Base-by-base conservation (phyloP, 2,113 vertebrate species). In the human region DNA sequence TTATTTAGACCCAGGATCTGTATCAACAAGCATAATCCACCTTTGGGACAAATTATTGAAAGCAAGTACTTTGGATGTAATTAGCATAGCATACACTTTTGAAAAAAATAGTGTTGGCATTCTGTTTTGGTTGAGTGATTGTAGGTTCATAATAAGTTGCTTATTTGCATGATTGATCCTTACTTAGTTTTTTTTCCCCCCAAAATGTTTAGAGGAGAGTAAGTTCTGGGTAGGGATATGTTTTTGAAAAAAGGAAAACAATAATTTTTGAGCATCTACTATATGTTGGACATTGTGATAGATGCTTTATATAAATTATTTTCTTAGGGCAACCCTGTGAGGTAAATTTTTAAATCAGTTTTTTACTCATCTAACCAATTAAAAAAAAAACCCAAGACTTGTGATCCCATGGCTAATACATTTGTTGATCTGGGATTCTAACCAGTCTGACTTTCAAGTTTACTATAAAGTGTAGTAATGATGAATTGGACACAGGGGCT, bases 21-120 rank as follows among this genome's bases (percentile, higher is more conserved):
- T 95, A 95, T 93, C 55, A 64, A 89, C 48, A 97, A 93, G 88
- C 25, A 86, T 87, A 82, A 73, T 79, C 52, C 45, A 57, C 45
- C 78, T 95, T 88, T 38, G 90, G 93, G 88, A 98, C 98, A 97
- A 98, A 98, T 98, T 98, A 98, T 98, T 98, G 95, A 98, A 97
- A 61, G 87, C 78, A 97, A 94, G 82, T 97, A 98, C 84, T 98
- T 98, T 97, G 98, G 89, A 30, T 97, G 55, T 97, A 98, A 98
- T 99, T 98, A 98, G 90, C 95, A 87, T 92, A 92, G 95, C 75
- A 96, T 89, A 97, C 96, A 97, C 98, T 98, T 97, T 97, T 96
- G 97, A 40, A 78, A 98, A 78, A 97, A 98, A 93, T 79, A 94
- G n/a, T 83, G 90, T 95, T 97, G 93, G 2, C 95, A 94, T 90